These are phyloP conservation scores for Amaurobius ferox DNA, from an alignment of 2,888 invertebrate genomes.

Conservation along the genomic window DNA sequence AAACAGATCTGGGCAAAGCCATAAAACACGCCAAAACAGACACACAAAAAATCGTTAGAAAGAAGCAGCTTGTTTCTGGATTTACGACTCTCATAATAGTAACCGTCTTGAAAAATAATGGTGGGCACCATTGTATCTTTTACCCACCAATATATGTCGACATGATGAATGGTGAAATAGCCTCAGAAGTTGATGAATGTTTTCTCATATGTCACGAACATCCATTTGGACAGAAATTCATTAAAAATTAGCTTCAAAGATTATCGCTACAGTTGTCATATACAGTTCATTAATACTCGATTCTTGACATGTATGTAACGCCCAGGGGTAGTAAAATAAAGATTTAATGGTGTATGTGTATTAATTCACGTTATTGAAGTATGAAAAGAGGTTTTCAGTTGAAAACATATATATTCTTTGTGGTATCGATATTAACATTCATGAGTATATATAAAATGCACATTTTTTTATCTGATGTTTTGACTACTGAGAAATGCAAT, in stretches of 20 bases:
- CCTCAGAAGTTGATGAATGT: slow-evolving; percentile 6
- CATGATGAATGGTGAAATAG: slow-evolving; percentile 8
- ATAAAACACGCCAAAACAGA: background rate
- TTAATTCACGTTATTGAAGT: too few relatives aligned
- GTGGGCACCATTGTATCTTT: background rate
- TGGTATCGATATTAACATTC: too few relatives aligned
- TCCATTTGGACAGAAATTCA: slow-evolving; percentile 5
- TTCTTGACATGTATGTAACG: background rate
- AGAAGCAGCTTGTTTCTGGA: background rate
- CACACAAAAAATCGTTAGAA: background rate
- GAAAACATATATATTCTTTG: too few relatives aligned
- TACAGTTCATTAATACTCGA: slow-evolving; percentile 3
- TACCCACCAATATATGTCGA: slow-evolving; percentile 4
- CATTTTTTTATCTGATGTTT: too few relatives aligned
- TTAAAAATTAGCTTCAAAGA: slow-evolving; percentile 14
- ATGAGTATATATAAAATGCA: too few relatives aligned
- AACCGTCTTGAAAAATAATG: background rate
- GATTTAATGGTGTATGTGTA: background rate
- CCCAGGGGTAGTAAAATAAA: background rate
- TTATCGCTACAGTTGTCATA: slow-evolving; percentile 12
- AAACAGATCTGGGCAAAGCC: too few relatives aligned
- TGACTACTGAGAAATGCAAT: too few relatives aligned
- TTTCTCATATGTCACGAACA: background rate
- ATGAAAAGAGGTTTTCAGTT: too few relatives aligned
- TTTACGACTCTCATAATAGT: background rate